Base-by-base conservation (phyloP, 2,888 invertebrate species). In the Lycophotia porphyrea region DNA sequence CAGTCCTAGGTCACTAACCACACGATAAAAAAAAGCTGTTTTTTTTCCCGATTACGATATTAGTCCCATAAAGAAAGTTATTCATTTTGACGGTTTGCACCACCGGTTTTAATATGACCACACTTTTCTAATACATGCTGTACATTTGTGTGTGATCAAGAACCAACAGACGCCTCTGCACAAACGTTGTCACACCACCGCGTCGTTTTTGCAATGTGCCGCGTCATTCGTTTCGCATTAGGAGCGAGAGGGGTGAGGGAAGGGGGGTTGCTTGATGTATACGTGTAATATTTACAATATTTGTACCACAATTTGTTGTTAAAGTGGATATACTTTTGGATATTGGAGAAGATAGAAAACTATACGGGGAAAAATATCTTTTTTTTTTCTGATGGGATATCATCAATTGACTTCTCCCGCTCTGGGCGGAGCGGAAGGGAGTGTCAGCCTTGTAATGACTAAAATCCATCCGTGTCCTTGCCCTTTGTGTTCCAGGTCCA, bases 141-240 rank as follows among this genome's bases (percentile, higher is more conserved):
- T 60, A 44, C 47, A 60, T 63, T 63, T 49, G 61, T 39, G 34
- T 44, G 24, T 52, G 27, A 44, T 44, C 24, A 75, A 64, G 2
- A 27, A 76, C 47, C 58, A 58, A 76, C 34, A 49, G 42, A 60
- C 9, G 55, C 15, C 42, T 21, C 75, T 5, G 58, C n/a, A 49
- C 66, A 67, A 49, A 44, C 5, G 24, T 42, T 31, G 34, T 21
- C 55, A 47, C 8, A 58, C 0, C 8, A 58, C 0, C 21, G 18
- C 44, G 71, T 60, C 67, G 58, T 79, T 64, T 83, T 44, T 71
- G 71, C 71, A 71, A 78, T 60, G 18, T 71, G 84, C 27, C 52
- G 60, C 60, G 80, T 78, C 84, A 84, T 80, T 79, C 80, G 68
- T 68, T 84, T 80, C 79, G 34, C 84, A 80, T 80, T 80, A 84